These are phyloP conservation scores for Oreotrochilus melanogaster DNA, from an alignment of 2,113 vertebrate species.

Conservation along the genomic window DNA sequence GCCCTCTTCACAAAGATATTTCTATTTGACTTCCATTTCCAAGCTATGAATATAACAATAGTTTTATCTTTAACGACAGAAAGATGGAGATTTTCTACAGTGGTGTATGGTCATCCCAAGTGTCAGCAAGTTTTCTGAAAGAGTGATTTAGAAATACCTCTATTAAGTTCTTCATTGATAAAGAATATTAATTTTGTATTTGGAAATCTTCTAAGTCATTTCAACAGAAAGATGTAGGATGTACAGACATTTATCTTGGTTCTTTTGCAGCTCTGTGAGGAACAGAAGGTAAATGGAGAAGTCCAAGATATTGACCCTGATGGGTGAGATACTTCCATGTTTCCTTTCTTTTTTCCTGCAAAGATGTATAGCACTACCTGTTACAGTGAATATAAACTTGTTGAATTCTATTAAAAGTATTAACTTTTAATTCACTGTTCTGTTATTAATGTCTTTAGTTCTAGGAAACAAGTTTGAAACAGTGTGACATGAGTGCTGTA, in stretches of 20 bases:
- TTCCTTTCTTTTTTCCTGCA: neutral
- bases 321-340: too few species aligned
- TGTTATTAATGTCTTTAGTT: neutral
- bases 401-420: neutral
- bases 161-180: neutral
- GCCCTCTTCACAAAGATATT: neutral
- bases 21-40: neutral
- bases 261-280: neutral
- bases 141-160: neutral
- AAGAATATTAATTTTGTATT: neutral
- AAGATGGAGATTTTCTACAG: neutral
- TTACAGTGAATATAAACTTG: neutral
- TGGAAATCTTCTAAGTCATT: neutral
- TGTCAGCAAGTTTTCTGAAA: neutral
- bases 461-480: neutral
- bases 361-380: neutral
- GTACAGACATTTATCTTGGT: neutral
- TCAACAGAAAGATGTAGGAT: neutral
- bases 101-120: neutral
- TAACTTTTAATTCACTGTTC: neutral
- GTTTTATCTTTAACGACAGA: neutral
- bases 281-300: neutral
- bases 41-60: neutral
- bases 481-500: neutral
- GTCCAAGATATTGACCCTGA: neutral